Base-by-base conservation (phyloP, 2,113 vertebrate genomes). In the Arenaria interpres region DNA sequence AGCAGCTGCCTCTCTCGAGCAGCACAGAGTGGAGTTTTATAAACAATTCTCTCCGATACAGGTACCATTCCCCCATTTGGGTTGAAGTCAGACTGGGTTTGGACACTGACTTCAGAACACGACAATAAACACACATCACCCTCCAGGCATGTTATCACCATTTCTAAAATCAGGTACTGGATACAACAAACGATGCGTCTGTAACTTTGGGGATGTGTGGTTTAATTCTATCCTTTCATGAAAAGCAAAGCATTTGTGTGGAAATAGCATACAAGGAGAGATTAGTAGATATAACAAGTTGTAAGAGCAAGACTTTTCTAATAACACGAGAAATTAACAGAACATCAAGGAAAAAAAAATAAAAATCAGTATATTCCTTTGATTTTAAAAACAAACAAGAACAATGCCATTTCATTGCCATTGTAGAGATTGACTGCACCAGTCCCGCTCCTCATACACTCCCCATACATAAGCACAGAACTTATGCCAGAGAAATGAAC, bases 401-500 rank as follows among this genome's bases (percentile, higher is more conserved):
- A 23, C 4, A 30, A 4, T 39, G 75, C 35, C 1, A 33, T 39
- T 81, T 43, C 12, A 4, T 22, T 72, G 27, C 21, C 27, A 43
- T 3, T 48, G 37, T 2, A 37, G n/a, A 74, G 20, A 32, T 59
- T 60, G 39, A 45, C 18, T 56, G 24, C 28, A 69, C 32, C 45
- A 60, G 59, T 19, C 6, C 27, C n/a, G 5, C 15, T 66, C 18
- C 51, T 50, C 41, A 4, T 10, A 7, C 9, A 3, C 9, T 50
- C n/a, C 32, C 18, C 7, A 19, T 14, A 46, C 9, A 22, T 10
- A 39, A 0, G 0, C 24, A n/a, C 32, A 37, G 68, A 57, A 37
- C 17, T 32, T 35, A 14, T 2, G 17, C 32, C 72, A 83, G n/a
- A 83, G 19, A 56, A 78, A 83, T 32, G 32, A 64, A 64, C 10